These are phyloP conservation scores for Polylopha cassiicola DNA, from an alignment of 2,888 invertebrate genomes.

Conservation along the genomic window DNA sequence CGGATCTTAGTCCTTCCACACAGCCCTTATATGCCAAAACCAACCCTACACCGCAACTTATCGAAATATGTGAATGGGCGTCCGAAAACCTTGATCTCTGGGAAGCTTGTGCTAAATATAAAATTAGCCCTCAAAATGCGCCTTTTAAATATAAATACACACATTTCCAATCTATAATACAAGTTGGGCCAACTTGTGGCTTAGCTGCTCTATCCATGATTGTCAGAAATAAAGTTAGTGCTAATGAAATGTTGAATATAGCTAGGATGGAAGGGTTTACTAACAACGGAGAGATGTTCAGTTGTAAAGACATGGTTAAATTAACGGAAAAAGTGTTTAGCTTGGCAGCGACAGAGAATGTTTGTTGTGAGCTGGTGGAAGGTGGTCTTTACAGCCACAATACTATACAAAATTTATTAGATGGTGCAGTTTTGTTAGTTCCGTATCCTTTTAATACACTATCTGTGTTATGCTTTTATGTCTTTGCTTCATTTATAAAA, in stretches of 20 bases:
- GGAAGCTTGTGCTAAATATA: constrained; percentile 76
- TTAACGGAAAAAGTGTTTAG: constrained; percentile 77
- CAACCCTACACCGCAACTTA: constrained; percentile 28
- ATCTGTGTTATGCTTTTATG: not conserved
- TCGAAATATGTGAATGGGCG: constrained; percentile 77
- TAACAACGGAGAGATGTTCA: constrained; percentile 93
- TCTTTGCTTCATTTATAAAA: no score
- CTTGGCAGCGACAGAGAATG: constrained; percentile 54
- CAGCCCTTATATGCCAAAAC: constrained; percentile 24
- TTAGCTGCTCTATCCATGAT: constrained; percentile 91
- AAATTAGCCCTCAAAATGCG: constrained; percentile 63
- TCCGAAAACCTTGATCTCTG: constrained; percentile 72
- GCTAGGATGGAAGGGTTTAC: constrained; percentile 82
- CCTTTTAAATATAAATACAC: constrained; percentile 71
- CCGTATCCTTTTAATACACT: constrained; percentile 78
- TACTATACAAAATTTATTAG: constrained; percentile 69
- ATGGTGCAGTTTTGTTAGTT: constrained; percentile 78
- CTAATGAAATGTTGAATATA: constrained; percentile 76
- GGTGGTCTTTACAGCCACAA: constrained; percentile 67
- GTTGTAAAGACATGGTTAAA: constrained; percentile 82
- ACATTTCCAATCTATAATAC: constrained; percentile 55
- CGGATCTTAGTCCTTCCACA: constrained; percentile 25
- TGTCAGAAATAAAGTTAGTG: constrained; percentile 75
- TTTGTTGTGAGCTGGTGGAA: constrained; percentile 53
- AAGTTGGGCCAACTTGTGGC: constrained; percentile 88